These are phyloP conservation scores for Falco berigora DNA, from an alignment of 2,797 vertebrate genomes.

Conservation along the genomic window DNA sequence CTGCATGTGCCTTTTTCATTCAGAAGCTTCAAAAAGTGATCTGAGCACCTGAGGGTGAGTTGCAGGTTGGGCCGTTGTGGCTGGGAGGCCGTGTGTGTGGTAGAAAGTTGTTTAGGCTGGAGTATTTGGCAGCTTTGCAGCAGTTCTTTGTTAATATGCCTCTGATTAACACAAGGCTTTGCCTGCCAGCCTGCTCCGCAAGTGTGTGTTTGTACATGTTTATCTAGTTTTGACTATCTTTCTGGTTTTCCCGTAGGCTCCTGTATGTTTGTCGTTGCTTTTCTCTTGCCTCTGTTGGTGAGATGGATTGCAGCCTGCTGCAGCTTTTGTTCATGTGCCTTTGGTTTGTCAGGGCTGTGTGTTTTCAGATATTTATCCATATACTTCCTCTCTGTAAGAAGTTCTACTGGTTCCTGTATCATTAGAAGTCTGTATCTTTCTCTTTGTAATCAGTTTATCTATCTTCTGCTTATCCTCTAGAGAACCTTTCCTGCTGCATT, in stretches of 20 bases:
- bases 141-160: neutral
- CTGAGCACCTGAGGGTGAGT: neutral
- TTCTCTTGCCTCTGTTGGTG: neutral
- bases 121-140: neutral
- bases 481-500: neutral
- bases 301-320: neutral
- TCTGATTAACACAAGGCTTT: neutral
- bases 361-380: neutral
- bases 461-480: neutral
- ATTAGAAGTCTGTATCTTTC: rapidly evolving
- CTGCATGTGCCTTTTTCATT: rapidly evolving
- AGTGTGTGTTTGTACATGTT: neutral
- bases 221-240: neutral
- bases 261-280: no score
- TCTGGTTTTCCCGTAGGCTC: neutral
- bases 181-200: neutral
- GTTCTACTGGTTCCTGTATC: neutral
- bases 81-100: neutral
- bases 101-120: neutral
- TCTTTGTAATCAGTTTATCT: neutral
- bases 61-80: neutral
- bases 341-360: neutral
- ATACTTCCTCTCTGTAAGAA: neutral
- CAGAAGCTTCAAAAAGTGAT: neutral
- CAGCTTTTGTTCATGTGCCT: no score